These are phyloP conservation scores for Cylloceria caligata DNA, from an alignment of 2,888 invertebrate species.

Conservation along the genomic window DNA sequence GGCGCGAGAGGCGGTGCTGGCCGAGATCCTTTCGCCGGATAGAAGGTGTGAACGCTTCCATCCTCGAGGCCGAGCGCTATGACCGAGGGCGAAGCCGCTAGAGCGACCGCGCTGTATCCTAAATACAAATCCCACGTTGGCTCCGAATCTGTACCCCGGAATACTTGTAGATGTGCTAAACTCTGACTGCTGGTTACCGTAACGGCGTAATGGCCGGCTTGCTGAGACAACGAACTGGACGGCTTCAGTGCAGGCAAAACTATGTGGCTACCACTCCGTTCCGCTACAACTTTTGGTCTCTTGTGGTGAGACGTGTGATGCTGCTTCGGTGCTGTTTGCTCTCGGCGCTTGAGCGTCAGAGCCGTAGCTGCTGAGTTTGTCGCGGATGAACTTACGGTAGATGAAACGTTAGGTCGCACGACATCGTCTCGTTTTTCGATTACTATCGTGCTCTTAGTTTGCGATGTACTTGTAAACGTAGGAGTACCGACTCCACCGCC, in stretches of 20 bases:
- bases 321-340: constrained; percentile 75
- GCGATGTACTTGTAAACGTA: constrained; percentile 91
- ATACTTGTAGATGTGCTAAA: constrained; percentile 81
- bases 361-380: constrained; percentile 72
- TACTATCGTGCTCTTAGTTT: constrained; percentile 92
- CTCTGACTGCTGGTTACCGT: constrained; percentile 81
- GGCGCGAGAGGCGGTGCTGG: constrained; percentile 82
- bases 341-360: constrained; percentile 79
- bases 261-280: constrained; percentile 76
- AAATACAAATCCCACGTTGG: constrained; percentile 82
- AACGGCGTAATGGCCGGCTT: constrained; percentile 82
- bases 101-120: constrained; percentile 81
- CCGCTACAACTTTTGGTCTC: constrained; percentile 77
- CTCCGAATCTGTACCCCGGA: constrained; percentile 80
- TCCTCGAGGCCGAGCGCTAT: constrained; percentile 82
- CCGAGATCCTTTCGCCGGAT: constrained; percentile 81
- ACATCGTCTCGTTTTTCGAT: constrained; percentile 91
- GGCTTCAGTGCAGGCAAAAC: constrained; percentile 81
- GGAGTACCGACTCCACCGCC: constrained; percentile 85
- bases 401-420: constrained; percentile 86
- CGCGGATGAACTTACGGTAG: constrained; percentile 73
- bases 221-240: constrained; percentile 79
- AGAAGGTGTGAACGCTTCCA: constrained; percentile 81
- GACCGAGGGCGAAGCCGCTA: constrained; percentile 82
- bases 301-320: constrained; percentile 74